A percentile compares a stretch with the other conserved stretches of the same genome.
Evolutionary conservation across 2,113 vertebrate species (phyloP).

Genomic region (Myrmecophaga tridactyla): DNA sequence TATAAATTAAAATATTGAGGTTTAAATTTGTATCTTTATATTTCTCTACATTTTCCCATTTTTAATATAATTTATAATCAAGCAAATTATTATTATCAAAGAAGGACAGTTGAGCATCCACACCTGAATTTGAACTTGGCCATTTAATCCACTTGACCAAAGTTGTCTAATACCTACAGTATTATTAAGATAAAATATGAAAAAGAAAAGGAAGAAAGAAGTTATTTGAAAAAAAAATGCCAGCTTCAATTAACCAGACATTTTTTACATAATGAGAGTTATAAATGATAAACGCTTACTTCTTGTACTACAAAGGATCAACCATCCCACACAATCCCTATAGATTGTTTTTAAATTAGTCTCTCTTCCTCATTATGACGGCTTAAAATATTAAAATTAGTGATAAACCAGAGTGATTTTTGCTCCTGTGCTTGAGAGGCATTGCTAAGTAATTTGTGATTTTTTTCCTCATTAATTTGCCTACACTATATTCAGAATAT

Average conservation of each 20-base stretch:
- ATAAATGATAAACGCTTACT: not conserved
- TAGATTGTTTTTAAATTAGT: not conserved
- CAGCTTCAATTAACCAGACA: not conserved
- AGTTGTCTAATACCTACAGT: not conserved
- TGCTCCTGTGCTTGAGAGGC: not conserved
- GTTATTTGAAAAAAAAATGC: not conserved
- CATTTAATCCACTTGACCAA: not conserved
- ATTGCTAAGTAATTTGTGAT: not conserved
- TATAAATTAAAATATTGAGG: not conserved
- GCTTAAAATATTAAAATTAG: not conserved
- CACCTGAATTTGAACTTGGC: not conserved
- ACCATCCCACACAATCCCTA: not conserved
- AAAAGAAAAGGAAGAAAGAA: not conserved
- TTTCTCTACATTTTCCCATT: not conserved
- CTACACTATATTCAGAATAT: not conserved
- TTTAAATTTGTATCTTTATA: not conserved
- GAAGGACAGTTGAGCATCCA: not conserved
- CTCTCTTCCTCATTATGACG: not conserved
- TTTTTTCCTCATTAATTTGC: not conserved
- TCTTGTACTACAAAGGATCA: not conserved
- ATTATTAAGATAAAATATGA: not conserved
- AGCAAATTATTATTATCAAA: not conserved
- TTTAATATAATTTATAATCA: not conserved
- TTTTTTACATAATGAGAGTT: not conserved
- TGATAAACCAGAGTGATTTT: not conserved